Conservation (phyloP, 2,888 invertebrate genomes). For the Eudasyphora cyanicolor region DNA sequence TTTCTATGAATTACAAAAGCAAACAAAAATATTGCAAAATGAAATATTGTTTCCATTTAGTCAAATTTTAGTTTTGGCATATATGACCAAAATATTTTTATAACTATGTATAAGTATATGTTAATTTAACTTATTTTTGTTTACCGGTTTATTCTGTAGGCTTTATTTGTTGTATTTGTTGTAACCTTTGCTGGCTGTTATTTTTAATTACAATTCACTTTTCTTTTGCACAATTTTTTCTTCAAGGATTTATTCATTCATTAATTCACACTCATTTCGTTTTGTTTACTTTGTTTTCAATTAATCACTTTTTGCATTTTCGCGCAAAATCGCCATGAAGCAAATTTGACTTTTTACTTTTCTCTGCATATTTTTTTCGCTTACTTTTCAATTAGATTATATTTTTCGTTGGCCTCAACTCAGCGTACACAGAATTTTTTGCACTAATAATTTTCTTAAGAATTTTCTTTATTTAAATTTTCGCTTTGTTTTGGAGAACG, state of each 20-base stretch:
- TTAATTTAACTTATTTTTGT: no score
- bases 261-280: background rate
- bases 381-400: slow-evolving; percentile 18
- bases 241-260: background rate
- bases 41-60: no score
- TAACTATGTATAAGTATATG: no score
- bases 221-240: background rate
- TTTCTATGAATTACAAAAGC: no score
- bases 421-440: no score
- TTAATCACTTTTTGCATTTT: slow-evolving; percentile 22
- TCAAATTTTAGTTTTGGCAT: no score
- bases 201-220: background rate
- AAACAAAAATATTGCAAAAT: no score
- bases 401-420: background rate
- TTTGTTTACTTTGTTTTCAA: slow-evolving; percentile 29
- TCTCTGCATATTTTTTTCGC: background rate
- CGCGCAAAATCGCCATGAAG: background rate
- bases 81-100: no score
- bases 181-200: background rate
- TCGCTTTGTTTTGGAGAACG: background rate
- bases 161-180: no score
- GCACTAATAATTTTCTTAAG: background rate
- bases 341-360: slow-evolving; percentile 9
- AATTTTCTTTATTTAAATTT: background rate
- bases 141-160: background rate